Evolutionary conservation across 2,113 vertebrate genomes (phyloP).

Genomic region (Myrmecobius fasciatus): DNA sequence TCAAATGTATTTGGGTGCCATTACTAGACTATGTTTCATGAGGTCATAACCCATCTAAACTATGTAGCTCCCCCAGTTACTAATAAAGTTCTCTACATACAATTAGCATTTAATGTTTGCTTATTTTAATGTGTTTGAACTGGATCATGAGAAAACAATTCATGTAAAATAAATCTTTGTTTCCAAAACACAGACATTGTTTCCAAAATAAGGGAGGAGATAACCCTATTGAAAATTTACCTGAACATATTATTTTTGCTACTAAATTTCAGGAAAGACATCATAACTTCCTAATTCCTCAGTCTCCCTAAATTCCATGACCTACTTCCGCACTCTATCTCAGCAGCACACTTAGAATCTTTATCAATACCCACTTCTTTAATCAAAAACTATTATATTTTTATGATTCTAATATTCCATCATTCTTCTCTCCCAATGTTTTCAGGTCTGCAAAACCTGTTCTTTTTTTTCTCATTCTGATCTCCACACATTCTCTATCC

Average conservation of each 20-base stretch:
- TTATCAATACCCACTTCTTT: background rate
- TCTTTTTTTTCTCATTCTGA: background rate
- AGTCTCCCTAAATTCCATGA: background rate
- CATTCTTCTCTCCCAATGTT: background rate
- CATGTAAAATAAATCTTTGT: background rate
- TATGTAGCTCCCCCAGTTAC: background rate
- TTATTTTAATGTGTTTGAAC: no score
- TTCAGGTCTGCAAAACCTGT: background rate
- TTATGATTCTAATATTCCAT: background rate
- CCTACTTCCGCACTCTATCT: background rate
- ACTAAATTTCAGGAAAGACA: background rate
- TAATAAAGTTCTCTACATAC: no score
- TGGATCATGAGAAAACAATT: background rate
- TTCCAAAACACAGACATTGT: no score
- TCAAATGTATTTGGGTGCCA: background rate
- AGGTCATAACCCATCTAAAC: background rate
- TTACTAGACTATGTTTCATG: background rate
- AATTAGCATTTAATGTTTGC: no score
- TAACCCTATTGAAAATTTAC: background rate
- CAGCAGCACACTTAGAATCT: background rate
- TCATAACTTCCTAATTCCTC: background rate
- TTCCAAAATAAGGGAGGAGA: background rate
- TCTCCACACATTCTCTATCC: background rate
- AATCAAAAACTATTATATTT: background rate
- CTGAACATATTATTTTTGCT: background rate